Percentiles rank a stretch among this genome's conserved stretches.
These are phyloP conservation scores for Trissoscelio sp. DNA, from an alignment of 2,888 invertebrate genomes.

Conservation along the genomic window DNA sequence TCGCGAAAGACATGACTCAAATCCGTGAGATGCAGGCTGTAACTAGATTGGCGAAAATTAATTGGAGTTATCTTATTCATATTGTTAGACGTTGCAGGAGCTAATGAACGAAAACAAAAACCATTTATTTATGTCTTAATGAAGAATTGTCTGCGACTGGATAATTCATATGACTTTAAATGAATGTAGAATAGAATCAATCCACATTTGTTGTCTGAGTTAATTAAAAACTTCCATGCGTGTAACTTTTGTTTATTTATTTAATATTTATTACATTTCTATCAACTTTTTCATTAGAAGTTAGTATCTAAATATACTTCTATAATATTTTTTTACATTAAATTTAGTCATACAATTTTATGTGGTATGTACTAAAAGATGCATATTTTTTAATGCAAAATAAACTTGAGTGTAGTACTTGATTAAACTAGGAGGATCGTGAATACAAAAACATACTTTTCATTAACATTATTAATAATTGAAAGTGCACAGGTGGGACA, in stretches of 20 bases:
- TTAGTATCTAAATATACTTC: too few species aligned
- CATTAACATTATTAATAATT: slow-evolving; percentile 39
- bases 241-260: too few species aligned
- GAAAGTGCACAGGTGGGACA: slow-evolving; percentile 33
- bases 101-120: slow-evolving; percentile 28
- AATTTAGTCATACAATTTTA: too few species aligned
- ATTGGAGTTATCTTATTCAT: slow-evolving; percentile 41
- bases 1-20: slow-evolving; percentile 35
- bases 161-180: not conserved
- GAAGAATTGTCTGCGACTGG: slow-evolving; percentile 1
- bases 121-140: slow-evolving; percentile 4
- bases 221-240: too few species aligned
- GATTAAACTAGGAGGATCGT: not conserved
- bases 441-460: slow-evolving; percentile 20
- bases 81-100: slow-evolving; percentile 11
- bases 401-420: not conserved
- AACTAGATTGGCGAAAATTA: slow-evolving; percentile 37
- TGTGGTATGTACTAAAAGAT: not conserved
- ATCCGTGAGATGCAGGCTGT: slow-evolving; percentile 24
- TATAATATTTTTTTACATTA: too few species aligned
- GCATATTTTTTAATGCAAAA: not conserved
- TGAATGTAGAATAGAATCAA: too few species aligned
- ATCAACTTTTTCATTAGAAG: too few species aligned
- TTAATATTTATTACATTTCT: too few species aligned
- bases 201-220: too few species aligned